Evolutionary conservation across 2,797 vertebrate genomes (phyloP).

Genomic region (Knipowitschia caucasica): DNA sequence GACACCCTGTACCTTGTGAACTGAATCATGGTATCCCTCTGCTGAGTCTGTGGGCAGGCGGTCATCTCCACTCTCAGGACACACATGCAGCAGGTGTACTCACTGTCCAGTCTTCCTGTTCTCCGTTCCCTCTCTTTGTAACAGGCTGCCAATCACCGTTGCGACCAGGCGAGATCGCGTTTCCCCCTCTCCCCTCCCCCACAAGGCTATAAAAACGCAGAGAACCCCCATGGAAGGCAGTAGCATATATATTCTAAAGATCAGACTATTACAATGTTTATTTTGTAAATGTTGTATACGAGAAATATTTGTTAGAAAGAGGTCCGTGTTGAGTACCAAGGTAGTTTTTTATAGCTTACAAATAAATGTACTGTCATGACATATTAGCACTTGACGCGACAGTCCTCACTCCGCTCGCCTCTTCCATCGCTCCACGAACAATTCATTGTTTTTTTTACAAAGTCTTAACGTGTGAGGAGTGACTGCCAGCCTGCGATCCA

Average conservation of each 20-base stretch:
- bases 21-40: slow-evolving; percentile 63
- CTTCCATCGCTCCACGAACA: slow-evolving; percentile 39
- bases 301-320: slow-evolving; percentile 76
- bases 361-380: slow-evolving; percentile 72
- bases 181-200: too few species aligned
- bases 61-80: slow-evolving; percentile 67
- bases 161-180: slow-evolving; percentile 39
- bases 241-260: slow-evolving; percentile 74
- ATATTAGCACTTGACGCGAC: slow-evolving; percentile 73
- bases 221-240: slow-evolving; percentile 72
- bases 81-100: slow-evolving; percentile 75
- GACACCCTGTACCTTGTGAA: slow-evolving; percentile 62
- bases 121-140: slow-evolving; percentile 73
- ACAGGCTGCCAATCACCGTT: slow-evolving; percentile 58
- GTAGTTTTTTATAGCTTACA: slow-evolving; percentile 75
- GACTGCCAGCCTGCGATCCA: slow-evolving; percentile 49
- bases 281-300: slow-evolving; percentile 79
- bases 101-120: slow-evolving; percentile 78
- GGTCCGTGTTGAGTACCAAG: slow-evolving; percentile 74
- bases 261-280: slow-evolving; percentile 72
- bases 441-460: slow-evolving; percentile 23
- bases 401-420: slow-evolving; percentile 57
- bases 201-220: slow-evolving; percentile 52
- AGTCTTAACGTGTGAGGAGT: slow-evolving; percentile 35
- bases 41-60: slow-evolving; percentile 57